These are phyloP conservation scores for Calyptomena viridis DNA, from an alignment of 2,113 vertebrate genomes.

Conservation along the genomic window DNA sequence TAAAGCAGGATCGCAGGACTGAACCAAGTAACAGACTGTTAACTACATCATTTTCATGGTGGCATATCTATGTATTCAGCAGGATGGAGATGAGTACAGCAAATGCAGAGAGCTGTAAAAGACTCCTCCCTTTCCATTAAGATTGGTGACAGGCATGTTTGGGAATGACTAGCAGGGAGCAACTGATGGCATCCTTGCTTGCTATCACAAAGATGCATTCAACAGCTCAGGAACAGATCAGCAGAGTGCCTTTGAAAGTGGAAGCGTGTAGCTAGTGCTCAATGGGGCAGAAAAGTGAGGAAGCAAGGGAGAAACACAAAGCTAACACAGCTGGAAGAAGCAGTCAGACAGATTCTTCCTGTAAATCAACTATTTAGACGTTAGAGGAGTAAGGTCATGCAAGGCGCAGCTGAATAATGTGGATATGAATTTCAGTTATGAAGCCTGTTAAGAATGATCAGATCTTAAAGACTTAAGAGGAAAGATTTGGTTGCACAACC, in stretches of 20 bases:
- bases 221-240: not conserved
- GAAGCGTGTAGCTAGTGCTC: not conserved
- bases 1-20: not conserved
- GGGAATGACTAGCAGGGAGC: not conserved
- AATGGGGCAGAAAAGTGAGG: not conserved
- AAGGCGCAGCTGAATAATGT: not conserved
- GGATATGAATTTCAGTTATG: not conserved
- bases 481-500: not conserved
- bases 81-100: not conserved
- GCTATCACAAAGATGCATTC: not conserved
- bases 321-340: not conserved
- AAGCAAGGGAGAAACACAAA: not conserved
- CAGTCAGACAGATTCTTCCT: not conserved
- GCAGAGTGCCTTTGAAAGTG: not conserved
- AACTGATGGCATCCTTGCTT: not conserved
- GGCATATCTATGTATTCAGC: not conserved
- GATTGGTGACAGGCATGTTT: rapidly evolving
- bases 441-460: not conserved
- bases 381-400: not conserved
- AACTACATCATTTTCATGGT: not conserved
- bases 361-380: not conserved
- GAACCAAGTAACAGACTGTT: not conserved
- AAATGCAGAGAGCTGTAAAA: not conserved
- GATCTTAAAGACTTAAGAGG: not conserved
- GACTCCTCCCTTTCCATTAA: not conserved